Evolutionary conservation across 2,113 vertebrate genomes (phyloP), one percentile per base, ranked within the genome.

Genomic region (Balaenoptera acutorostrata): DNA sequence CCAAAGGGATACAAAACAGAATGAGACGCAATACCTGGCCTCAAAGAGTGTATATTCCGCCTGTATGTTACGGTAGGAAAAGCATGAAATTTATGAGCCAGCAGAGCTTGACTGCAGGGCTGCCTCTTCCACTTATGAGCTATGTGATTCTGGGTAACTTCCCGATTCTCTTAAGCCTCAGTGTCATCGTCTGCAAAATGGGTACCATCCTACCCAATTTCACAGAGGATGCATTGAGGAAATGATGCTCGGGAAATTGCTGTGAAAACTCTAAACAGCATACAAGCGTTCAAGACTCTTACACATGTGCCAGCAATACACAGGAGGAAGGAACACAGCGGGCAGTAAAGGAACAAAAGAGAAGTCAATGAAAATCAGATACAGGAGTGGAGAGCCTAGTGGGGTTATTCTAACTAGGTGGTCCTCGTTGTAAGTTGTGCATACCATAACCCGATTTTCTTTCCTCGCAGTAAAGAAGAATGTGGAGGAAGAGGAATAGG

Each of bases 241-340:
- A 68, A n/a, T 7, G 25, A n/a, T 0, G 29, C 14, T 84, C 41
- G 15, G 23, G 1, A 61, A 90, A 64, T 6, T 72, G 61, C 49
- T 59, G 31, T 27, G 39, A n/a, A 78, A 83, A 75, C 17, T 39
- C 59, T 57, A 61, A 13, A 21, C 6, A 36, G 5, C 66, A 21
- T 0, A 27, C 2, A 36, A 0, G 64, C 2, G 17, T 36, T 86
- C 13, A 17, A 23, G 84, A 23, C 46, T 29, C 59, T 57, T 21
- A n/a, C 2, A 36, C 14, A 21, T 1, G 2, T 3, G 13, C 13
- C n/a, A 46, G 55, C 1, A n/a, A 15, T 0, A 1, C n/a, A 33
- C 6, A 14, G 10, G 49, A 77, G 72, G 55, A 31, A 82, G 46
- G n/a, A 33, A n/a, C 4, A 10, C 2, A 52, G 14, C 1, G 14